Base-by-base conservation (phyloP, 2,888 invertebrate species). In the Arge pagana region DNA sequence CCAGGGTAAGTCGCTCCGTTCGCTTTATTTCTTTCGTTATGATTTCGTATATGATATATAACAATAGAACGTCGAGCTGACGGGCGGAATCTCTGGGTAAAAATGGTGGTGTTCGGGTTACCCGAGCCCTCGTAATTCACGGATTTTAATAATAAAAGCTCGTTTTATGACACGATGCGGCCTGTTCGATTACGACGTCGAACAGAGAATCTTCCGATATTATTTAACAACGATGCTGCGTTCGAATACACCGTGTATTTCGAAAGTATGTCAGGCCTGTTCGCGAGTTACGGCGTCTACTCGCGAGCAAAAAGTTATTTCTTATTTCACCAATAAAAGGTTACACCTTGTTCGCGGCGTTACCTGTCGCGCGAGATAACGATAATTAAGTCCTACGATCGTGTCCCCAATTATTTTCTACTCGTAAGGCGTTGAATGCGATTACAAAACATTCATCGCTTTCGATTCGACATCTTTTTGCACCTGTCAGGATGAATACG, bases 1-100 rank as follows among this genome's bases (percentile, higher is more conserved):
- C 58, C 50, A 64, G 66, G 72, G 74, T 74, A 66, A 72, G 72
- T 66, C 43, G 37, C 24, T 53, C 16, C 24, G 26, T 41, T 16
- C 15, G 4, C 37, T 24, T 11, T 16, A 21, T 49, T 54, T 56
- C 49, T 33, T 21, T 45, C 45, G 2, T 8, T 5, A 33, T 15
- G 10, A 33, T 23, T 35, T 33, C 19, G 6, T 3, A 5, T 33
- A 45, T 35, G 5, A 10, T n/a, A 23, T 23, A n/a, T 2, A 33
- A 10, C 4, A n/a, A 35, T 24, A 31, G 23, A 24, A 26, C 28
- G 28, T 15, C 23, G 23, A 8, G 15, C 24, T 18, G 6, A 45
- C 45, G 45, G 45, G 45, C 45, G 45, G 45, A 45, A 33, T 33
- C 33, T 23, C 45, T 45, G 33, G 23, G 4, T 45, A 45, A 33